Evolutionary conservation across 2,797 vertebrate genomes (phyloP).

Genomic region (Hipposideros larvatus): DNA sequence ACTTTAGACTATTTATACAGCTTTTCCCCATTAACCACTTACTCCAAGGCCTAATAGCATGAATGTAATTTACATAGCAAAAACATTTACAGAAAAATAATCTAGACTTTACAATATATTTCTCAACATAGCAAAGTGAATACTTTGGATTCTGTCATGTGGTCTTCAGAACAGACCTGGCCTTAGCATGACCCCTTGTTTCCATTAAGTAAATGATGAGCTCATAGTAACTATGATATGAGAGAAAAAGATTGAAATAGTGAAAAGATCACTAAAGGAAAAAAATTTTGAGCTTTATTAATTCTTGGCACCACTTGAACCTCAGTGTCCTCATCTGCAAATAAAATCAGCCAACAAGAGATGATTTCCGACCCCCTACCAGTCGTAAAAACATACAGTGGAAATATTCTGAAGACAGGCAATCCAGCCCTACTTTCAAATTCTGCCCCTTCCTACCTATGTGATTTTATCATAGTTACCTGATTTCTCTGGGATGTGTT

Average conservation of each 20-base stretch:
- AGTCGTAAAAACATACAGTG: not conserved
- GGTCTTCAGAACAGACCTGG: not conserved
- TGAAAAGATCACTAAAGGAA: not conserved
- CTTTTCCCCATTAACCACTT: not conserved
- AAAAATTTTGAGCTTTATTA: not conserved
- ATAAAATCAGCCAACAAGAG: not conserved
- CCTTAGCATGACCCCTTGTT: not conserved
- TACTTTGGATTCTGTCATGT: not conserved
- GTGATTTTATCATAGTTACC: not conserved
- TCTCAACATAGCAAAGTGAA: not conserved
- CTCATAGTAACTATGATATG: not conserved
- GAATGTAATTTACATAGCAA: not conserved
- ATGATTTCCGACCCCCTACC: not conserved
- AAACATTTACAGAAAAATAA: not conserved
- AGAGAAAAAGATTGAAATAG: not conserved
- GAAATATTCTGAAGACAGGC: not conserved
- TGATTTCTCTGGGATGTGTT: not conserved
- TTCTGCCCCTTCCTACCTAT: not conserved
- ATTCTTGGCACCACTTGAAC: not conserved
- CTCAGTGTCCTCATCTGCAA: not conserved
- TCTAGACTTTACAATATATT: not conserved
- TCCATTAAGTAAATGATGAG: conserved; percentile 30
- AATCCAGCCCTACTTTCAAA: not conserved
- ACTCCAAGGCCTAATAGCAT: not conserved
- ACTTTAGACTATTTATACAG: not conserved